Evolutionary conservation across 2,113 vertebrate species (phyloP).

Genomic region (Mesitornis unicolor): DNA sequence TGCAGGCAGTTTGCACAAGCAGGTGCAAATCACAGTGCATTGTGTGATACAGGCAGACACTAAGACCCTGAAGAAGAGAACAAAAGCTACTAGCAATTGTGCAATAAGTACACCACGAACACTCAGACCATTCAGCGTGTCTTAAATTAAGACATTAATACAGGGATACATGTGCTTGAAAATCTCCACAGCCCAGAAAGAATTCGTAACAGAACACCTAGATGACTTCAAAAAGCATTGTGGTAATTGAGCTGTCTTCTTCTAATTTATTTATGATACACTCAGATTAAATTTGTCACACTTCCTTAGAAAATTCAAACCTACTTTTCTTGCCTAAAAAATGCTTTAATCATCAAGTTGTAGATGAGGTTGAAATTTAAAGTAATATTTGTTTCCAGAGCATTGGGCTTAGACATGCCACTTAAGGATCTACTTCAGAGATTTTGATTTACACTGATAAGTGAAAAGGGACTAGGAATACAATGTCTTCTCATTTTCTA

Average conservation of each 20-base stretch:
- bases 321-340: neutral
- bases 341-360: neutral
- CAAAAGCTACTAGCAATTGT: neutral
- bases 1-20: neutral
- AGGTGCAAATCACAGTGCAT: neutral
- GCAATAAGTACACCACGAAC: neutral
- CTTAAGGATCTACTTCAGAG: neutral
- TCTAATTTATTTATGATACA: neutral
- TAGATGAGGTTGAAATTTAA: neutral
- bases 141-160: neutral
- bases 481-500: neutral
- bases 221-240: neutral
- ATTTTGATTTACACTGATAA: neutral
- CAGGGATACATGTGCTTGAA: neutral
- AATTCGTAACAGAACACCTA: neutral
- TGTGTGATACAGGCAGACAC: fast-evolving
- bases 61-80: neutral
- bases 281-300: neutral
- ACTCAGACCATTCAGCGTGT: neutral
- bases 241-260: neutral
- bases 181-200: neutral
- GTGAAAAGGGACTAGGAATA: neutral
- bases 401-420: neutral
- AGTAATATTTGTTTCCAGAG: neutral
- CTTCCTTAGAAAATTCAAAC: neutral